Evolutionary conservation across 2,888 invertebrate genomes (phyloP), one percentile per base, ranked within the genome.

Genomic region (Seladonia tumulorum): DNA sequence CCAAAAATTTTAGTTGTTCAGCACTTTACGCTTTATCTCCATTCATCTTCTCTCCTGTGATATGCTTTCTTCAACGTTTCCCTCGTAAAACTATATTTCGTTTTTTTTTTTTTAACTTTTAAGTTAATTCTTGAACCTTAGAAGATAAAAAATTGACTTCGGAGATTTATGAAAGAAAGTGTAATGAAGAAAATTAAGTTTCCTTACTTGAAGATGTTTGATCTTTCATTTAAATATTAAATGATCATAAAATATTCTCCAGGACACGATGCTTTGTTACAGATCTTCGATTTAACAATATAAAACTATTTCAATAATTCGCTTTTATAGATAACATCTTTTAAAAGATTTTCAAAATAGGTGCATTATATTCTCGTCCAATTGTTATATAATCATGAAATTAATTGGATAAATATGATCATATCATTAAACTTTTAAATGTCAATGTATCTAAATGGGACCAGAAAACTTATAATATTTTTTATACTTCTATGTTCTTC

Each of bases 11-110:
- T 39, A 53, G 49, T 53, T 49, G 45, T 70, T 77, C 70, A 70
- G 49, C 77, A 77, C 77, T 63, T 77, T 77, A 53, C 25, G 63
- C 39, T 77, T 53, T 39, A 49, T 70, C 77, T 39, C 39, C 70
- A 77, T 77, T 77, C 77, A 22, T 35, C 49, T 53, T 70, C 49
- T 47, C 18, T 5, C 76, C 39, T 18, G 49, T 25, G 49, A n/a
- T 25, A 45, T n/a, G 16, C 47, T 49, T 14, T 53, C 53, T 49
- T 53, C 42, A 42, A 70, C 49, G 16, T 35, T n/a, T 18, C 39
- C 35, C 35, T 70, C 70, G 49, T 77, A 70, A 77, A 77, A 77
- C 25, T 77, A 35, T 70, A 77, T 42, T 77, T 39, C 77, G 25
- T 2, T 74, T 53, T 70, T n/a, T n/a, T n/a, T n/a, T 68, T 77